phyloP scores from a whole-genome alignment of 2,797 vertebrate genomes.

The Acrocephalus scirpaceus region DNA sequence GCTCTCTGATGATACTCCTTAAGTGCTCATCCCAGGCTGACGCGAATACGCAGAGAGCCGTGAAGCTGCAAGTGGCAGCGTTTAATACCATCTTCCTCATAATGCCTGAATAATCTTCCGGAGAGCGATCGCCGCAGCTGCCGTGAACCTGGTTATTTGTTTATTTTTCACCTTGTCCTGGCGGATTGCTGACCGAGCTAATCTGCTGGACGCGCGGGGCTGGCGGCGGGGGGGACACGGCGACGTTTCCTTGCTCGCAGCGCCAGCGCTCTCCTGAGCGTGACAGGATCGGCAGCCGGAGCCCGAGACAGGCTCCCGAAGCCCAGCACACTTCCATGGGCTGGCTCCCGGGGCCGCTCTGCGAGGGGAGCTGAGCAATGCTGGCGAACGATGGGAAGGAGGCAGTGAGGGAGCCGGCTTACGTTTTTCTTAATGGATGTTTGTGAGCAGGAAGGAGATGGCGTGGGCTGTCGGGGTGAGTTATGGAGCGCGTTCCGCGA shows the following conservation, averaged over 20 bases:
- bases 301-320: background rate
- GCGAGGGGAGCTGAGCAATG: background rate
- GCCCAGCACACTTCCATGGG: background rate
- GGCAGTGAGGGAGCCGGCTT: slow-evolving; percentile 33
- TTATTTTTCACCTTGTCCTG: slow-evolving; percentile 77
- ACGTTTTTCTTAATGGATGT: slow-evolving; percentile 63
- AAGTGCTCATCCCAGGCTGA: slow-evolving; percentile 73
- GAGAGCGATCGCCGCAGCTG: slow-evolving; percentile 68
- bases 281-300: background rate
- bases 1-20: slow-evolving; percentile 68
- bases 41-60: slow-evolving; percentile 60
- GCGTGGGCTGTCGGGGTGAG: slow-evolving; percentile 75
- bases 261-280: background rate
- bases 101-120: slow-evolving; percentile 78
- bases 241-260: slow-evolving; percentile 21
- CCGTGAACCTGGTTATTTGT: slow-evolving; percentile 67
- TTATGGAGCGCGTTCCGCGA: slow-evolving; percentile 53
- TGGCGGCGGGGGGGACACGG: background rate
- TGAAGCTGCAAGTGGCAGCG: slow-evolving; percentile 78
- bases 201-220: background rate
- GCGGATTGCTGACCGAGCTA: slow-evolving; percentile 74
- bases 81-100: slow-evolving; percentile 70
- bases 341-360: background rate
- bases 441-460: slow-evolving; percentile 66
- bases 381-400: slow-evolving; percentile 15